Conservation (phyloP, 2,888 invertebrate genomes). For the Thecophora atra region DNA sequence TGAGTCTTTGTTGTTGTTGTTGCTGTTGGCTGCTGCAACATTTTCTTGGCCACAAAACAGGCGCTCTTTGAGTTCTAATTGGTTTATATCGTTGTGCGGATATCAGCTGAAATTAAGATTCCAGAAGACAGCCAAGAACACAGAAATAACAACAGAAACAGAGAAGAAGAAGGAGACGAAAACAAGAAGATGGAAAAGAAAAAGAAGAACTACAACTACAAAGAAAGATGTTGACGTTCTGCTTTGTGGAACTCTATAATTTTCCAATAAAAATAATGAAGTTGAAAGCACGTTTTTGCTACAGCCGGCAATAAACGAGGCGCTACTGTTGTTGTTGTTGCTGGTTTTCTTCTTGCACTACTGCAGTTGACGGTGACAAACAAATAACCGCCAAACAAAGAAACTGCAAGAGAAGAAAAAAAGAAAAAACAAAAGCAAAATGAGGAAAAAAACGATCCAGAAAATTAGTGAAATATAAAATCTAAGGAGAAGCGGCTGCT, state of each 20-base stretch:
- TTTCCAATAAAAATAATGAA: conserved; percentile 47
- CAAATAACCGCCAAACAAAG: conserved; percentile 2
- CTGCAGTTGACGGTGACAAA: conserved; percentile 20
- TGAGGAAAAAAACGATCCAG: not conserved
- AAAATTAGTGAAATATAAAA: conserved; percentile 34
- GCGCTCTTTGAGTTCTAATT: conserved; percentile 37
- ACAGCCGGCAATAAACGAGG: conserved; percentile 18
- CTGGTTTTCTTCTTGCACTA: conserved; percentile 14
- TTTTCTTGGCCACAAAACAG: conserved; percentile 33
- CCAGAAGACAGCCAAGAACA: conserved; percentile 26
- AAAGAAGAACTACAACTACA: conserved; percentile 7
- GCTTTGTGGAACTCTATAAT: conserved; percentile 42
- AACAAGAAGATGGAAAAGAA: not conserved
- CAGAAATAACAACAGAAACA: conserved; percentile 13
- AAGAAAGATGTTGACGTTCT: conserved; percentile 1
- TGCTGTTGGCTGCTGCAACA: not conserved
- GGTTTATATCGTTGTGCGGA: conserved; percentile 35
- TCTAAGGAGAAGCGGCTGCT: conserved; percentile 20
- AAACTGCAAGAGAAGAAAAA: not conserved
- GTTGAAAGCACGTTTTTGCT: conserved; percentile 37
- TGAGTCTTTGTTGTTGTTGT: not conserved
- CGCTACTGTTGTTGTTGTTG: conserved; percentile 27
- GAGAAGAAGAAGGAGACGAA: not conserved
- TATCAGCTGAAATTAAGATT: conserved; percentile 35
- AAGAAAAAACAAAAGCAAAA: not conserved